Evolutionary conservation across 1,140 invertebrate genomes (phyloP), one percentile per base, ranked within the genome.

Genomic region (Drosophila ogumai): DNA sequence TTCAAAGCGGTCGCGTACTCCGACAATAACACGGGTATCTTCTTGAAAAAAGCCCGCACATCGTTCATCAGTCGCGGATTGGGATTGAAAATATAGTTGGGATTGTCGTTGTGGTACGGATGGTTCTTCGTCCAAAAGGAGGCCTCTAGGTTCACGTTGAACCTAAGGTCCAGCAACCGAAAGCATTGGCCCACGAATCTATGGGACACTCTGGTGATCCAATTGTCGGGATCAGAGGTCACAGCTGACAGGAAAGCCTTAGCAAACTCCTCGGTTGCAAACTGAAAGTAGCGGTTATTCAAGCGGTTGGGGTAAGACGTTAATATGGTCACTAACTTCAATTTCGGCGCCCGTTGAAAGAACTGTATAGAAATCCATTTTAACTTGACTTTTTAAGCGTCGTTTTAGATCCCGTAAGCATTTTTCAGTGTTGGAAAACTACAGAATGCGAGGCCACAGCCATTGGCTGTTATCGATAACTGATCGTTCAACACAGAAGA

Each of bases 161-260:
- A 88, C 0, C 54, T 60, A 0, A 87, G 57, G 0, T 80, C 85
- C 13, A 88, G 6, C 0, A 50, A 68, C 0, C 34, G 19, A 25
- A 87, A 87, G 32, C 84, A 88, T 34, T 87, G 84, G 2, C 65
- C 55, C 15, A 87, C 84, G 56, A 87, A 88, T 9, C 58, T 38
- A 41, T 87, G 76, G 1, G 84, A 68, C 38, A 67, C 47, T 38
- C 52, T 54, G 8, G 5, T 15, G 5, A 49, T 10, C 84, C 84
- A 87, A 15, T 71, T 77, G 3, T 67, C 38, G 0, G 82, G 84
- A 58, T 64, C 43, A 3, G 44, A 25, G 7, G 50, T 49, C 6
- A 78, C 67, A 7, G 65, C 43, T 17, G 54, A 34, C 10, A 84
- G 52, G 9, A 85, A 85, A 1, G 58, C 67, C 25, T 15, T 31